Percentiles rank a stretch among this genome's conserved stretches.
Evolutionary conservation across 1,140 invertebrate species (phyloP).

Genomic region (Acromyrmex charruanus): DNA sequence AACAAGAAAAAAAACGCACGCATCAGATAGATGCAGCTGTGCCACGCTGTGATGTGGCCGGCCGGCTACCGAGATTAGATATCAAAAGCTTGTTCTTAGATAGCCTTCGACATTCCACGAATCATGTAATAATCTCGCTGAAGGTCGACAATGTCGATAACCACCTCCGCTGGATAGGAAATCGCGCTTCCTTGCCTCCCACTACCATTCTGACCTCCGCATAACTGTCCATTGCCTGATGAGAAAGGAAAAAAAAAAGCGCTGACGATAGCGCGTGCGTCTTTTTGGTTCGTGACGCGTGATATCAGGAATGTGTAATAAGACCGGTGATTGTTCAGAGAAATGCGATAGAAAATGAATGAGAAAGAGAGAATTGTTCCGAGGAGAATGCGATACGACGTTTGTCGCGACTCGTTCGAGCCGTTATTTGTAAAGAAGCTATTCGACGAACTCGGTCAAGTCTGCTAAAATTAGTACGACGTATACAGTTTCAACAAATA

Average conservation of each 20-base stretch:
- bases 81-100: conserved; percentile 70
- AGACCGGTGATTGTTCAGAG: conserved; percentile 23
- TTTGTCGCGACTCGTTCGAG: conserved; percentile 32
- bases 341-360: conserved; percentile 21
- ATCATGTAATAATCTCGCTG: conserved; percentile 75
- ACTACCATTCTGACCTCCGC: not conserved
- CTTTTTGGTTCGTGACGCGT: conserved; percentile 37
- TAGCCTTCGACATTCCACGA: conserved; percentile 73
- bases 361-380: conserved; percentile 14
- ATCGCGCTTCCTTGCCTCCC: conserved; percentile 40
- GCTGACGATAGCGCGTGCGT: conserved; percentile 27
- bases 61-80: conserved; percentile 71
- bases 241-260: not conserved
- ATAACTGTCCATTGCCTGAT: not conserved
- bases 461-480: conserved; percentile 57
- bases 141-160: conserved; percentile 68
- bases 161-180: conserved; percentile 60
- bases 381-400: conserved; percentile 23
- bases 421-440: conserved; percentile 58
- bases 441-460: conserved; percentile 50
- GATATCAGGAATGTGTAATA: conserved; percentile 33
- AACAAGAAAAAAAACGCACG: conserved; percentile 45
- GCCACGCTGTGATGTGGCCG: conserved; percentile 23
- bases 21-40: conserved; percentile 69
- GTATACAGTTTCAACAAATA: conserved; percentile 44